A percentile compares a stretch with the other conserved stretches of the same genome.
These are phyloP conservation scores for Leuctra nigra DNA, from an alignment of 2,888 invertebrate species.

Conservation along the genomic window DNA sequence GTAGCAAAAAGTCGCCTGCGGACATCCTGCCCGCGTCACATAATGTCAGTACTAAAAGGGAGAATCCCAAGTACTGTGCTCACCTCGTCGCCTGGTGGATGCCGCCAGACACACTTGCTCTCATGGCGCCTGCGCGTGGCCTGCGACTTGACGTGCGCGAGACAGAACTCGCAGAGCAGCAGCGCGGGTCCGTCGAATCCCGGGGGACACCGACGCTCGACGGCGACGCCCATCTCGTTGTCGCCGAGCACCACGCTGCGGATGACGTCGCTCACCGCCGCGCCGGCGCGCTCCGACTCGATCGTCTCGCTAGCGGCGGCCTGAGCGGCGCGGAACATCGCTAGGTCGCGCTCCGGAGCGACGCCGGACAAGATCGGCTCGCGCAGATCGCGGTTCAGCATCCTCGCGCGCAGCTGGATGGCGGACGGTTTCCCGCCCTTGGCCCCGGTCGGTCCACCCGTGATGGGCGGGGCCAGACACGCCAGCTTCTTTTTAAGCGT, in stretches of 20 bases:
- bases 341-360: background rate
- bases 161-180: constrained; percentile 94
- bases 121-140: constrained; percentile 78
- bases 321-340: background rate
- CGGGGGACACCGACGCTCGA: background rate
- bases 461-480: no score
- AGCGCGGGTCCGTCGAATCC: constrained; percentile 52
- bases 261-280: background rate
- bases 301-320: constrained; percentile 40
- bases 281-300: background rate
- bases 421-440: background rate
- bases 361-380: background rate
- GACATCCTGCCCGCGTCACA: no score
- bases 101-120: constrained; percentile 90
- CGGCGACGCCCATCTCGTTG: constrained; percentile 73
- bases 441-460: no score
- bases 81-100: constrained; percentile 94
- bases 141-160: constrained; percentile 86
- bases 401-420: no score
- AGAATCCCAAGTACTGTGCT: no score
- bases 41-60: no score
- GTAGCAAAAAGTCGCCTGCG: no score
- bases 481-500: no score
- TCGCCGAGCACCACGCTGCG: background rate
- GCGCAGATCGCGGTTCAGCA: no score